These are phyloP conservation scores for Cerastis rubricosa DNA, from an alignment of 2,888 invertebrate species.

Conservation along the genomic window DNA sequence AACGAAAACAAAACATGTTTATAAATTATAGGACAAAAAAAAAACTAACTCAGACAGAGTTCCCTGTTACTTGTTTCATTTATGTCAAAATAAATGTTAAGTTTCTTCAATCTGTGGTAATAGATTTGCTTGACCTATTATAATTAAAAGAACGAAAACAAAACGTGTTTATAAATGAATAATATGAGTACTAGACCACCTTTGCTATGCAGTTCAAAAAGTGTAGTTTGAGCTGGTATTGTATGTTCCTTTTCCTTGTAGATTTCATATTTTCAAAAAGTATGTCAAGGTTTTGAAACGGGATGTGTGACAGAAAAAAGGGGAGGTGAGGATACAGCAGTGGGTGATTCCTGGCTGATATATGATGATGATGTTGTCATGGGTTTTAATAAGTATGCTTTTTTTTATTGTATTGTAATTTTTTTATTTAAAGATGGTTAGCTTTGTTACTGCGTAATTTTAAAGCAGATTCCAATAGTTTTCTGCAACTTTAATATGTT, in stretches of 20 bases:
- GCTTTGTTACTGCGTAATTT: neutral
- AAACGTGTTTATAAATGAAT: neutral
- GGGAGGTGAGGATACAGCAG: too few relatives aligned
- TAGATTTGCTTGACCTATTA: too few relatives aligned
- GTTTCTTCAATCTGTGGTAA: too few relatives aligned
- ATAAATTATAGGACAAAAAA: too few relatives aligned
- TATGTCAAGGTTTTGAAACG: too few relatives aligned
- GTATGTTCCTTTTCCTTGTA: neutral
- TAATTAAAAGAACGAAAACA: too few relatives aligned
- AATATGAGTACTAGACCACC: neutral
- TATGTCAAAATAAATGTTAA: too few relatives aligned
- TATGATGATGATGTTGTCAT: neutral
- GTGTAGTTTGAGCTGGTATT: neutral
- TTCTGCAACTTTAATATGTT: neutral
- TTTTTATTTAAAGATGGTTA: too few relatives aligned
- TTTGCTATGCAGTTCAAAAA: neutral
- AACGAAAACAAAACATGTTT: too few relatives aligned
- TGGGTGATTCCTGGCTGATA: too few relatives aligned
- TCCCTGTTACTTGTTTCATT: neutral
- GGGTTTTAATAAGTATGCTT: neutral
- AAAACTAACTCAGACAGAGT: neutral
- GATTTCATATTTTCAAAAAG: too few relatives aligned
- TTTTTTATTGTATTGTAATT: neutral
- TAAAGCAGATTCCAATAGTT: neutral
- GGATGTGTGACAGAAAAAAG: too few relatives aligned